Base-by-base conservation (phyloP, 2,888 invertebrate species). In the Pachydiplax longipennis region DNA sequence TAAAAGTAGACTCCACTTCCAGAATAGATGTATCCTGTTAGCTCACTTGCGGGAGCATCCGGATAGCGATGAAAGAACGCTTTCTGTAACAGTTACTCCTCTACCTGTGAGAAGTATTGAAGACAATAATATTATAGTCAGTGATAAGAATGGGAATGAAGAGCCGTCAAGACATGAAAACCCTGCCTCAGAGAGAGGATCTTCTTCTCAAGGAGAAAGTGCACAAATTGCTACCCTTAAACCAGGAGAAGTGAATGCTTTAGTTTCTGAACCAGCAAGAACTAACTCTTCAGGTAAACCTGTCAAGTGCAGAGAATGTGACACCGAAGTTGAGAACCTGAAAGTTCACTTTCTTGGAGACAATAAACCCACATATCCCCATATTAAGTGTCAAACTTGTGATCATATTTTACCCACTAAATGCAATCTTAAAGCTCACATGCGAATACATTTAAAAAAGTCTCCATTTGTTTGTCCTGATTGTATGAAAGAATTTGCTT, bases 401-500 rank as follows among this genome's bases (percentile, higher is more conserved):
- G 87, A 87, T 37, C 87, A 61, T 12, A 65, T 65, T 22, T 87
- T 87, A 37, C 87, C 87, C 35, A 37, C 61, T n/a, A 87, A 87
- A 65, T 87, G 87, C 61, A 87, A 61, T 37, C 61, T 61, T 37
- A 87, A 87, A 87, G 61, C 87, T 61, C 87, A 87, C n/a, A 8
- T 65, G 10, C 18, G 87, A 61, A 87, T 65, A 35, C 87, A 87
- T 35, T 35, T 10, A 31, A 87, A 61, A 61, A 87, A 65, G 37
- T 6, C 12, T 61, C 87, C 87, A 61, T 87, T 87, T 61, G 37
- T 87, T 10, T 87, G 87, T 22, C 87, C 87, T 22, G 87, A 87
- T 61, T 87, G 87, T 18, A 87, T 87, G 87, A 87, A 87, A 37
- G 87, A 87, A 48, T 87, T 87, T 87, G 37, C 37, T 37, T 87